phyloP scores from a whole-genome alignment of 2,888 invertebrate genomes.

The Synanthedon myopaeformis region DNA sequence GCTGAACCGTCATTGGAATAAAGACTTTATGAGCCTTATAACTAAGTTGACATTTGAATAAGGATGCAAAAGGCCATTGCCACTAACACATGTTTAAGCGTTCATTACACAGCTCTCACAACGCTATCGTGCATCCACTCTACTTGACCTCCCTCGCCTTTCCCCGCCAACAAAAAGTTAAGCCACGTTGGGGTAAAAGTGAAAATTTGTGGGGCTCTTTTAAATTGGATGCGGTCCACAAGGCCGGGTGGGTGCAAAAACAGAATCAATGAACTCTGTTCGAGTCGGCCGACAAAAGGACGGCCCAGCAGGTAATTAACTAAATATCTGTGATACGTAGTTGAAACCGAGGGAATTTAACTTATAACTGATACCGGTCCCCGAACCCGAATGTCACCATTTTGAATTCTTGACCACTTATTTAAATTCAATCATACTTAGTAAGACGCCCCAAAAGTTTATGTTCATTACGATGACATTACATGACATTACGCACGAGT shows the following conservation, averaged over 20 bases:
- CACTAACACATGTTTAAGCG: conserved; percentile 51
- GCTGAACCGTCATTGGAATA: not conserved
- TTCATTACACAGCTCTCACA: conserved; percentile 10
- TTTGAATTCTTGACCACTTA: not conserved
- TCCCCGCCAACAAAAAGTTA: conserved; percentile 9
- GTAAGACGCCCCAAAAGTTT: too few relatives aligned
- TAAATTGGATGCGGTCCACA: conserved; percentile 31
- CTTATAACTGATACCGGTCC: not conserved
- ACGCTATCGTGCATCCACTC: conserved; percentile 29
- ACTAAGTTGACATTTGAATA: not conserved
- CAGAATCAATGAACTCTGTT: conserved; percentile 66
- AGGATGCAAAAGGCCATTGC: conserved; percentile 29
- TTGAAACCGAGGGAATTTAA: not conserved
- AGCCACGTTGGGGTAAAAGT: not conserved
- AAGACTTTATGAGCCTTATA: not conserved
- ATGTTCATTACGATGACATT: too few relatives aligned
- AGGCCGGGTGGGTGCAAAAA: conserved; percentile 49
- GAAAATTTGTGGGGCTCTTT: conserved; percentile 21
- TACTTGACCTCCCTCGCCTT: conserved; percentile 29
- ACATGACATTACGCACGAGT: too few relatives aligned
- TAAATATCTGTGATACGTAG: conserved; percentile 37
- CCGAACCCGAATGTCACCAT: not conserved
- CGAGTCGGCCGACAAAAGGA: conserved; percentile 63
- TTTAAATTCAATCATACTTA: too few relatives aligned
- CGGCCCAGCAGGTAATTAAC: conserved; percentile 63